Percentiles rank a stretch among this genome's conserved stretches.
Conservation (phyloP, 2,113 vertebrate species). For the Myiagra hebetior region DNA sequence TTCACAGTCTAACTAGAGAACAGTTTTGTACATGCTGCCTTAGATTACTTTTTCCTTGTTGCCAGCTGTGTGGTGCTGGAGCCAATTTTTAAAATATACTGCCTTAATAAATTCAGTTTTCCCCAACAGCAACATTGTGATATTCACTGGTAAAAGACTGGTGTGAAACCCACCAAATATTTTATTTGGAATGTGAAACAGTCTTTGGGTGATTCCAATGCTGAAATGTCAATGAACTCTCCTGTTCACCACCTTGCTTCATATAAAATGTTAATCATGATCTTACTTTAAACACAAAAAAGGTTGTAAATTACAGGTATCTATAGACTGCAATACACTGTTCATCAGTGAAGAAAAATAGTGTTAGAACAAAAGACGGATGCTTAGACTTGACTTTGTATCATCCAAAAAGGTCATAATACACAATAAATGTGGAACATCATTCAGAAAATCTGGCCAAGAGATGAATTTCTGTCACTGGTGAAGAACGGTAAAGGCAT, state of each 20-base stretch:
- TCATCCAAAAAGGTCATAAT: not conserved
- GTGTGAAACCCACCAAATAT: not conserved
- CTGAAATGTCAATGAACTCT: not conserved
- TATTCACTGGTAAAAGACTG: not conserved
- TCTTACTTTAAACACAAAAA: not conserved
- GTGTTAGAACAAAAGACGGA: not conserved
- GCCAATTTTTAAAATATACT: constrained; percentile 41
- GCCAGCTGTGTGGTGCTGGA: constrained; percentile 19
- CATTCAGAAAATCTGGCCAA: not conserved
- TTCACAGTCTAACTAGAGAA: constrained; percentile 14
- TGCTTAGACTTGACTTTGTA: not conserved
- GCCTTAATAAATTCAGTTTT: constrained; percentile 34
- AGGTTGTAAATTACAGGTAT: not conserved
- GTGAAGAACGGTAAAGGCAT: not conserved
- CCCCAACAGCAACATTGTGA: not conserved
- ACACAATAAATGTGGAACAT: not conserved
- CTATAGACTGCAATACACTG: not conserved
- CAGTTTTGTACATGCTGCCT: constrained; percentile 26
- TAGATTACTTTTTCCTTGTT: constrained; percentile 20
- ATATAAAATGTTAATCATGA: not conserved
- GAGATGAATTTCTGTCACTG: not conserved
- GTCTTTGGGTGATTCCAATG: not conserved
- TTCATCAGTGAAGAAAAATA: not conserved
- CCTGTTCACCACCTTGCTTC: not conserved
- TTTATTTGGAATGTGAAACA: constrained; percentile 3